phyloP scores from a whole-genome alignment of 2,113 vertebrate species.

The Piaya cayana region DNA sequence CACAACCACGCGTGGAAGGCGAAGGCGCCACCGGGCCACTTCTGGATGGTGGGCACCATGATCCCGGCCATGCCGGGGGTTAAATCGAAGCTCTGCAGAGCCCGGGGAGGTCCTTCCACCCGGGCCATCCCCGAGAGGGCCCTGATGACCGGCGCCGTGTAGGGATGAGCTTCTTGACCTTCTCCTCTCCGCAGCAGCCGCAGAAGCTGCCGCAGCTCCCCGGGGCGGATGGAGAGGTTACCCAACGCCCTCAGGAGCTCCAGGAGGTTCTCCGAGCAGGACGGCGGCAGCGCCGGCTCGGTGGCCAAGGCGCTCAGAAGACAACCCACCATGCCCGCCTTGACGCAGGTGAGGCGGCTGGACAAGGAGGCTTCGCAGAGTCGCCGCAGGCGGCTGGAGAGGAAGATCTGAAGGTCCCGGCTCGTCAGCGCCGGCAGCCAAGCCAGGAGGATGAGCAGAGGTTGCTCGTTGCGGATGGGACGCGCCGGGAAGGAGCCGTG shows the following conservation, averaged over 20 bases:
- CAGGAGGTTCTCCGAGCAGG: conserved; percentile 85
- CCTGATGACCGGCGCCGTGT: conserved; percentile 76
- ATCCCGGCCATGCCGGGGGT: conserved; percentile 94
- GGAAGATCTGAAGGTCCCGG: conserved; percentile 84
- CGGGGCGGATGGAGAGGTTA: conserved; percentile 85
- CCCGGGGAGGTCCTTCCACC: conserved; percentile 76
- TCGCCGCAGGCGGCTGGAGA: conserved; percentile 83
- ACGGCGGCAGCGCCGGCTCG: conserved; percentile 72
- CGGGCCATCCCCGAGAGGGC: conserved; percentile 88
- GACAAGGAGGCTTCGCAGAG: conserved; percentile 86
- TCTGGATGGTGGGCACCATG: conserved; percentile 92
- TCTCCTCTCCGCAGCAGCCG: conserved; percentile 73
- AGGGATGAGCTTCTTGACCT: conserved; percentile 71
- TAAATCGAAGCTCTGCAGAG: conserved; percentile 92
- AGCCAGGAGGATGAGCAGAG: conserved; percentile 86
- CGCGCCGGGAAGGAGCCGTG: conserved; percentile 75
- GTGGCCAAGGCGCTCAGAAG: conserved; percentile 81
- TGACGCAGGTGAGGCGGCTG: conserved; percentile 89
- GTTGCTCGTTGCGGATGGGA: conserved; percentile 90
- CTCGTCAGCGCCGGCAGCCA: conserved; percentile 88
- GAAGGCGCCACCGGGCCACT: conserved; percentile 89
- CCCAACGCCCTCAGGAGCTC: conserved; percentile 87
- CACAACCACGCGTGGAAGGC: conserved; percentile 96
- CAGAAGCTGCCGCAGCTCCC: conserved; percentile 86
- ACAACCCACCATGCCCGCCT: conserved; percentile 87